Evolutionary conservation across 2,113 vertebrate genomes (phyloP), one percentile per base, ranked within the genome.

Genomic region (Lophius piscatorius): DNA sequence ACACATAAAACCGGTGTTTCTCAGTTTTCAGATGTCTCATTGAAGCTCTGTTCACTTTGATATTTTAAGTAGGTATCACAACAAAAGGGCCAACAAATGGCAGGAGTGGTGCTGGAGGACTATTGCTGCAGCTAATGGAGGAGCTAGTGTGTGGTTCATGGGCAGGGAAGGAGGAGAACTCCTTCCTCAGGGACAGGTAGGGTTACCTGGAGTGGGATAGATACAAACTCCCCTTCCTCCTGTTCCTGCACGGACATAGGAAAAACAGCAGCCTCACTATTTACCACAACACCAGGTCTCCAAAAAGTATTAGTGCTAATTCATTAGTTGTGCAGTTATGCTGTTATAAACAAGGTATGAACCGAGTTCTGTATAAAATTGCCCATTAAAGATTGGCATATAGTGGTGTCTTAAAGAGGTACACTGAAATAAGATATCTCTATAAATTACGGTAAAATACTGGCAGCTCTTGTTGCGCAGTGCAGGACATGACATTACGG

Each of bases 21-120:
- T 95, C 92, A 91, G 92, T 93, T 94, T 95, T 95, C 94, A 94
- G 84, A 91, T 91, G 84, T 90, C 90, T 94, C 91, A 93, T 94
- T 94, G 93, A 81, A 93, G 86, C 85, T 91, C 90, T 88, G 52
- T 34, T 59, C 23, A 92, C 94, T 96, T 95, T 95, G 94, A 95
- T 94, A 95, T 93, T 94, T 92, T 93, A 93, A 93, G 93, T 94
- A 93, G 93, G 92, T 87, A 89, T 92, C 83, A 86, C 90, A 92
- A 95, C 93, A 95, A 95, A 77, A 94, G 91, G 86, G 74, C 84
- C 78, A 86, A 91, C 90, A 87, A 85, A 86, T 89, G 90, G 86
- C 68, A 83, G 64, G 81, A 92, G 87, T 91, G 80, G 90, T 82
- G 88, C 91, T 83, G 88, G 86, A 86, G 88, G 63, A 85, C 84